Evolutionary conservation across 2,888 invertebrate genomes (phyloP), one percentile per base, ranked within the genome.

Genomic region (Lasioglossum lativentre): DNA sequence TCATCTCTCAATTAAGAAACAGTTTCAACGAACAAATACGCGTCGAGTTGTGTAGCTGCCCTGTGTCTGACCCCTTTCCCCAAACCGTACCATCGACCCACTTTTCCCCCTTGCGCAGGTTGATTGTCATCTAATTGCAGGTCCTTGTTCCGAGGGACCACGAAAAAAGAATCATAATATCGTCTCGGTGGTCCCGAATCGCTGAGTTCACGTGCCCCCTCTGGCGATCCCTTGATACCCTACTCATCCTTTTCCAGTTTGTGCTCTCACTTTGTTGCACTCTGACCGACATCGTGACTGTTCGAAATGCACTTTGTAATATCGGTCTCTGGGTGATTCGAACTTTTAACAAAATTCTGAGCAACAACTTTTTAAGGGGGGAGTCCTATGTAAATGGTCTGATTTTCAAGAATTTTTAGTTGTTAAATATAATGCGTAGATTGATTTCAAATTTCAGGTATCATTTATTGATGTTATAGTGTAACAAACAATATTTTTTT

Each of bases 91-190:
- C 74, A 12, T 78, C 63, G 82, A 75, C 78, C 81, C 74, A 86
- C 86, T 86, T 86, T 77, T 79, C 19, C 63, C 27, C 74, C 14
- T n/a, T 12, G 14, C 16, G 68, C 68, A 40, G 38, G 73, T 77
- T 40, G 76, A 80, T 85, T 72, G 83, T 83, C 83, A 68, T 73
- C 80, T 76, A 80, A 83, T 75, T 76, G 81, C 78, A 27, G 78
- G 47, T 19, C 78, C 80, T 80, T 72, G 84, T 78, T 76, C 52
- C 71, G 72, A 12, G 23, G 27, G 59, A 38, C 23, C 42, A 23
- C 66, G 56, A 40, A 30, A 47, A 66, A 77, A 78, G 76, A 77
- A 88, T 88, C 78, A 78, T 80, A 75, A 77, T 84, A 89, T 82
- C 84, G n/a, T n/a, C 66, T 30, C 30, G 52, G 59, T 56, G 63